These are phyloP conservation scores for Hydroisotoma schaefferi DNA, from an alignment of 2,888 invertebrate genomes.

Conservation along the genomic window DNA sequence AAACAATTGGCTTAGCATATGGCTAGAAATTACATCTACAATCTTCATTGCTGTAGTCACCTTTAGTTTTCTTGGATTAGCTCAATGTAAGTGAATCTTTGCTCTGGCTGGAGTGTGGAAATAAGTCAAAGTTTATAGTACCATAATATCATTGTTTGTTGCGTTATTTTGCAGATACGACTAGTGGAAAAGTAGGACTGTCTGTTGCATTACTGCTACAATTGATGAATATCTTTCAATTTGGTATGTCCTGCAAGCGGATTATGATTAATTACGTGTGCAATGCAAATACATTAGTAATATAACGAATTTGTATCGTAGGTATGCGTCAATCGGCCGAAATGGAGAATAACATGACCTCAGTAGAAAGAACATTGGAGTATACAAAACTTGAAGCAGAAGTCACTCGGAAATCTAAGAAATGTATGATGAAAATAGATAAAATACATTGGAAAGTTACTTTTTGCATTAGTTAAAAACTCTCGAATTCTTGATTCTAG, in stretches of 20 bases:
- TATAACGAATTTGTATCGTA: background rate
- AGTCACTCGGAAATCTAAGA: constrained; percentile 51
- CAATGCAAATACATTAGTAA: background rate
- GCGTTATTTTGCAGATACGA: constrained; percentile 22
- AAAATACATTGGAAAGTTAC: background rate
- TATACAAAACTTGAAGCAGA: constrained; percentile 55
- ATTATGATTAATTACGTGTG: background rate
- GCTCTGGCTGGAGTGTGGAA: background rate
- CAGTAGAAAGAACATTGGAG: constrained; percentile 58
- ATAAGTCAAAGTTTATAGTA: background rate
- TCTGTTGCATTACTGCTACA: constrained; percentile 53
- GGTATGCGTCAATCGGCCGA: constrained; percentile 91
- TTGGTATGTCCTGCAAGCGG: constrained; percentile 54
- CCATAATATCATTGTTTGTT: background rate
- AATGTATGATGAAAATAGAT: constrained; percentile 18
- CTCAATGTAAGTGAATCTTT: constrained; percentile 50
- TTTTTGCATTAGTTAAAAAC: background rate
- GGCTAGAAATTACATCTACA: constrained; percentile 84
- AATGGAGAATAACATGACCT: constrained; percentile 80
- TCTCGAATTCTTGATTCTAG: background rate
- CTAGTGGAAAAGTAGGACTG: constrained; percentile 51
- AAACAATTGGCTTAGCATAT: constrained; percentile 89
- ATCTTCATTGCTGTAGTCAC: constrained; percentile 82
- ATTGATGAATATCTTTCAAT: constrained; percentile 58
- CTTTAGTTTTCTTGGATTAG: constrained; percentile 68